These are phyloP conservation scores for Conus betulinus DNA, from an alignment of 1,140 invertebrate genomes.

Conservation along the genomic window DNA sequence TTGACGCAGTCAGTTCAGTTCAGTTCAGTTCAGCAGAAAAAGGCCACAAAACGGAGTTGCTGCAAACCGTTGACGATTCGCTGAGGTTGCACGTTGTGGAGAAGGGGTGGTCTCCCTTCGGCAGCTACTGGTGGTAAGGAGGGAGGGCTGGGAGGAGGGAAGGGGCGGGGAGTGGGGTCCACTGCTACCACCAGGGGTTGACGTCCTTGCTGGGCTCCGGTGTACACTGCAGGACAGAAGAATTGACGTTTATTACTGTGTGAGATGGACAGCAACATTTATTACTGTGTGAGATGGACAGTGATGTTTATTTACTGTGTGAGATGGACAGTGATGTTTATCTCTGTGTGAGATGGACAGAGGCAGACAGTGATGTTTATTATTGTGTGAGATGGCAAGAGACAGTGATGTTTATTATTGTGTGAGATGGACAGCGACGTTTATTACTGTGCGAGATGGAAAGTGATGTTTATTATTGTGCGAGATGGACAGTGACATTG, in stretches of 20 bases:
- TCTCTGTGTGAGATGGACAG: neutral
- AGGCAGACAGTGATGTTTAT: neutral
- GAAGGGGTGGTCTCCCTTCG: neutral
- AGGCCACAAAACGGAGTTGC: constrained; percentile 31
- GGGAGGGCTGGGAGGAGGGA: neutral
- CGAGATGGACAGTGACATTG: too few species aligned
- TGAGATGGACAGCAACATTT: too few species aligned
- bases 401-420: too few species aligned
- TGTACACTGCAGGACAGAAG: constrained; percentile 7
- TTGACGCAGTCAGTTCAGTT: too few species aligned
- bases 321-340: too few species aligned
- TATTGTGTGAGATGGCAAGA: neutral
- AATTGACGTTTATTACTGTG: too few species aligned
- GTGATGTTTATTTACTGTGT: neutral
- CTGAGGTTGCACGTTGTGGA: constrained; percentile 7
- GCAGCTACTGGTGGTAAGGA: neutral
- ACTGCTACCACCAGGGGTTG: constrained; percentile 34
- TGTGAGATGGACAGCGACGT: too few species aligned
- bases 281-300: too few species aligned
- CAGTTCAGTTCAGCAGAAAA: constrained; percentile 5
- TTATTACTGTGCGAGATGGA: too few species aligned
- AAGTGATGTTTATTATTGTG: too few species aligned
- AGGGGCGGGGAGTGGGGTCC: neutral
- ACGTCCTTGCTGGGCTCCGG: constrained; percentile 35
- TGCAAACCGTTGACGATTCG: constrained; percentile 14